Evolutionary conservation across 2,113 vertebrate species (phyloP).

Genomic region (Jaculus jaculus): DNA sequence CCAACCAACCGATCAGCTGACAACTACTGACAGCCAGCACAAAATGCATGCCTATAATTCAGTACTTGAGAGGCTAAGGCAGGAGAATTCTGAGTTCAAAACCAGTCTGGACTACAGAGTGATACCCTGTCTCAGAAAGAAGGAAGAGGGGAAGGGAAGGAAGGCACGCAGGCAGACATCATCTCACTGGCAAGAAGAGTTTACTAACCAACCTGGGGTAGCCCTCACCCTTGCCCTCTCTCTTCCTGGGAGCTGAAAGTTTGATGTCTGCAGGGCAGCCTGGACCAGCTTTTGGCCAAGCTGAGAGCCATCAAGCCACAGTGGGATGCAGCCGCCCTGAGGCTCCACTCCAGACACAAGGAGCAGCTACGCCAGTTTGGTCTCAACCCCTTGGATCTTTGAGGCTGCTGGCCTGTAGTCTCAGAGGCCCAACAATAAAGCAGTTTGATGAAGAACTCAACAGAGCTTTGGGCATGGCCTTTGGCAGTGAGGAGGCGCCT

Average conservation of each 20-base stretch:
- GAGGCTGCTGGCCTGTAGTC: neutral
- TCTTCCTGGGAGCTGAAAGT: neutral
- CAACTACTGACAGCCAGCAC: neutral
- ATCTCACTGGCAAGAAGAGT: neutral
- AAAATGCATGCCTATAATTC: neutral
- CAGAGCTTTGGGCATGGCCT: neutral
- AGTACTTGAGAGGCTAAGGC: neutral
- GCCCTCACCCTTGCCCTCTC: neutral
- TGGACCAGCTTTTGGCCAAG: constrained; percentile 83
- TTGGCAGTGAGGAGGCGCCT: neutral
- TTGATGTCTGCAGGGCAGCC: constrained; percentile 76
- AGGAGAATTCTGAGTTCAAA: neutral
- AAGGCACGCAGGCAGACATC: no score
- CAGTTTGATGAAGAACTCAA: neutral
- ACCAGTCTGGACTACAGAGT: neutral
- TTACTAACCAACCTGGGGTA: neutral
- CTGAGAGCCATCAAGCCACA: constrained; percentile 71
- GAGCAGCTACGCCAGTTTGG: constrained; percentile 82
- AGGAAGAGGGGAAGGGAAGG: neutral
- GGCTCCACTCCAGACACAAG: constrained; percentile 78
- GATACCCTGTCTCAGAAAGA: neutral
- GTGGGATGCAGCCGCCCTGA: constrained; percentile 74
- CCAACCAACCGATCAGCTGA: no score
- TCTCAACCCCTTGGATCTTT: constrained; percentile 82
- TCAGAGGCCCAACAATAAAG: constrained; percentile 42